phyloP scores from a whole-genome alignment of 2,888 invertebrate genomes.

The Cataglyphis cursor region DNA sequence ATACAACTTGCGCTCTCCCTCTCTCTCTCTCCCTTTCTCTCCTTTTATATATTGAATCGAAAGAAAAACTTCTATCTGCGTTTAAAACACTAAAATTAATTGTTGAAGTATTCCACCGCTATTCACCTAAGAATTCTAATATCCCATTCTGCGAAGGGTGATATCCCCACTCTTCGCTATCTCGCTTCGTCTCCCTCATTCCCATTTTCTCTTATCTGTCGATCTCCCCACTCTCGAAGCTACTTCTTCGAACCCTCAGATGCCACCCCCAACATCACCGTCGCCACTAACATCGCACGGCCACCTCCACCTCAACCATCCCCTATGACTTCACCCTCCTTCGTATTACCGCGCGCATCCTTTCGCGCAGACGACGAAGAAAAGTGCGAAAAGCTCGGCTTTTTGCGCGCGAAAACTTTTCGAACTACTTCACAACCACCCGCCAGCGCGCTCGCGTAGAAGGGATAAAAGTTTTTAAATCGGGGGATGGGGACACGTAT shows the following conservation, averaged over 20 bases:
- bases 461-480: conserved; percentile 60
- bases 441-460: conserved; percentile 55
- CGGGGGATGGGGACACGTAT: conserved; percentile 52
- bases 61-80: not conserved
- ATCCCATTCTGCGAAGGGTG: conserved; percentile 45
- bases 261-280: conserved; percentile 72
- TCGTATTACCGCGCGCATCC: conserved; percentile 61
- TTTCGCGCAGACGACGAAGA: conserved; percentile 71
- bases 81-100: conserved; percentile 31
- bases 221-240: conserved; percentile 67
- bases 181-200: conserved; percentile 50
- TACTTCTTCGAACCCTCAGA: conserved; percentile 73
- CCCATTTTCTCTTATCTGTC: conserved; percentile 68
- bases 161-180: conserved; percentile 32
- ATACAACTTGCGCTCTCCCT: not conserved
- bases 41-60: not conserved
- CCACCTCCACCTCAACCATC: conserved; percentile 67
- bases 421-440: conserved; percentile 69
- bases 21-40: too few relatives aligned
- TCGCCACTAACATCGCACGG: conserved; percentile 67
- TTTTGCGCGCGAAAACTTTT: conserved; percentile 83
- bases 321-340: conserved; percentile 70
- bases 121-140: conserved; percentile 66
- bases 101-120: conserved; percentile 37
- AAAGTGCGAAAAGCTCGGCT: conserved; percentile 80